Base-by-base conservation (phyloP, 2,888 invertebrate genomes). In the Parnassius glacialis region DNA sequence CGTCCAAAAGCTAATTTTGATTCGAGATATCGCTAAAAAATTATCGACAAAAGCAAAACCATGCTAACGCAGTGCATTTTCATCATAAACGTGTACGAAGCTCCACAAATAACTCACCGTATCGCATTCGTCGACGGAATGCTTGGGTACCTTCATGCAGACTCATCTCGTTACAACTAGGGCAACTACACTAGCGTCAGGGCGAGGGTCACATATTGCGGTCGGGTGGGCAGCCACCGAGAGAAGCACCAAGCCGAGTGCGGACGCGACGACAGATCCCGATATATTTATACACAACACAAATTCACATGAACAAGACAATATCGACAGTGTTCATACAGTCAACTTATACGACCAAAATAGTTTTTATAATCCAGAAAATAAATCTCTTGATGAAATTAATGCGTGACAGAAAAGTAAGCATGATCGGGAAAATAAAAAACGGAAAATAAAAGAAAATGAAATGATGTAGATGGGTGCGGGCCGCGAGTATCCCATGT, bases 291-390 rank as follows among this genome's bases (percentile, higher is more conserved):
- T 85, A 87, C 90, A 90, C 89, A 88, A 91, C 90, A 91, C 90
- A 91, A 90, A 90, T 90, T 87, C 90, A 91, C 90, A 90, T 87
- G 82, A 88, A 90, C 90, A 90, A 89, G 89, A 90, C 90, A 89
- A 81, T 83, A 76, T 76, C 74, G 80, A 85, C 79, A 81, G 84
- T 78, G 80, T 80, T 79, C 79, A 79, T 75, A 84, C 82, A 86
- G 79, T 82, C 78, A 83, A 87, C 78, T 78, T 83, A 87, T 83
- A 89, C 91, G 91, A 91, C 91, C 91, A 91, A 91, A 91, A 91
- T 91, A 85, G 91, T 90, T 91, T 91, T 91, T 89, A 75, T 73
- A 65, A 67, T 67, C 61, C 56, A 59, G 45, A 60, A 59, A 59
- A 67, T 68, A 81, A 77, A 73, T 69, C 67, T 81, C 75, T 72